Evolutionary conservation across 2,113 vertebrate genomes (phyloP).

Genomic region (Zapornia atra): DNA sequence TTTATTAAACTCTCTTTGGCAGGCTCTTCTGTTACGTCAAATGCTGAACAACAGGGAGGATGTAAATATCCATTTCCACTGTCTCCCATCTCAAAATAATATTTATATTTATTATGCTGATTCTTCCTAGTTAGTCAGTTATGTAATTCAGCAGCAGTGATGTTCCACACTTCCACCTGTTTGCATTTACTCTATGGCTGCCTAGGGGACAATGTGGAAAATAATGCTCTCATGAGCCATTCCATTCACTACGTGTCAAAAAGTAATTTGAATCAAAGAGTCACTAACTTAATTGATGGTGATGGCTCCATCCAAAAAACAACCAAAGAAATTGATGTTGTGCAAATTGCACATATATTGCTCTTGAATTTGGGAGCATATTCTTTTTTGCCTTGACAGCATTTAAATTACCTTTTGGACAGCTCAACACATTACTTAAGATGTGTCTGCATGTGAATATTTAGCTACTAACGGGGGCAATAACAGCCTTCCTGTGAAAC

Average conservation of each 20-base stretch:
- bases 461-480: constrained; percentile 69
- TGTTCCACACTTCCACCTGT: constrained; percentile 67
- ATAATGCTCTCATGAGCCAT: constrained; percentile 66
- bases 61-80: constrained; percentile 49
- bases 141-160: constrained; percentile 3
- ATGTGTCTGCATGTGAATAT: constrained; percentile 68
- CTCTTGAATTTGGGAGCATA: constrained; percentile 77
- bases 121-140: constrained; percentile 48
- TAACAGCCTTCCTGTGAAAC: constrained; percentile 71
- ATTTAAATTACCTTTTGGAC: constrained; percentile 79
- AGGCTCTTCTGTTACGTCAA: neutral
- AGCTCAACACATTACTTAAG: constrained; percentile 79
- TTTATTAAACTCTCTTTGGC: neutral
- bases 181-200: constrained; percentile 72
- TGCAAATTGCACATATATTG: constrained; percentile 78
- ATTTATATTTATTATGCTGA: constrained; percentile 60
- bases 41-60: neutral
- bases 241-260: constrained; percentile 75
- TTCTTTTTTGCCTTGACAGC: constrained; percentile 80
- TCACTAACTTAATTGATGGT: constrained; percentile 77
- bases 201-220: constrained; percentile 68
- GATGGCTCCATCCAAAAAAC: constrained; percentile 73
- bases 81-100: constrained; percentile 42
- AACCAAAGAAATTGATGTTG: constrained; percentile 76
- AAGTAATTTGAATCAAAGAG: constrained; percentile 80